These are phyloP conservation scores for Nymphalis io DNA, from an alignment of 1,140 invertebrate species.

Conservation along the genomic window DNA sequence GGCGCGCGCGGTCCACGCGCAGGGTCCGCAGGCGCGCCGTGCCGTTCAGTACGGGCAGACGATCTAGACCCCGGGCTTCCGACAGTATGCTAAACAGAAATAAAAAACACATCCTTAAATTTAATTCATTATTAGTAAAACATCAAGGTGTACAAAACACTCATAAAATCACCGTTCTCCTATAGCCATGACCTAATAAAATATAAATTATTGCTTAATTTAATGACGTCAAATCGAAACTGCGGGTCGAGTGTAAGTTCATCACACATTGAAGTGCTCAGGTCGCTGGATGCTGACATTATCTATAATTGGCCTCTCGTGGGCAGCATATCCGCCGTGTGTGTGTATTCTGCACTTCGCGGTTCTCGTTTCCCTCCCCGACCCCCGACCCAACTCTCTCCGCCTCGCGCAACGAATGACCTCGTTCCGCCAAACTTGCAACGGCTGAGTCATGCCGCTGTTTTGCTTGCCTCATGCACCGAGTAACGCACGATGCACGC, in stretches of 20 bases:
- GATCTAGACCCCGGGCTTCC: constrained; percentile 88
- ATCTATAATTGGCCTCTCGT: constrained; percentile 34
- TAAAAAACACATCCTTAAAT: no score
- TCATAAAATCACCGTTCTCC: not conserved
- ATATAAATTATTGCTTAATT: constrained; percentile 11
- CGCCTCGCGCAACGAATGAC: not conserved
- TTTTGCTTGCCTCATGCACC: not conserved
- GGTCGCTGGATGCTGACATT: constrained; percentile 28
- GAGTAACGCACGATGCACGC: constrained; percentile 9
- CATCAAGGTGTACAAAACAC: no score
- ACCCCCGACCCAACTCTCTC: not conserved
- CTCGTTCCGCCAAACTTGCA: constrained; percentile 21
- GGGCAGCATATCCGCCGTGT: constrained; percentile 15
- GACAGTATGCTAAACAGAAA: constrained; percentile 87
- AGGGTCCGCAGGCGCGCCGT: constrained; percentile 89
- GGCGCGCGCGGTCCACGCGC: constrained; percentile 89
- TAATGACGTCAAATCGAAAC: not conserved
- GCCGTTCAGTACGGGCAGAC: constrained; percentile 91
- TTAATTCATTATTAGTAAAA: no score
- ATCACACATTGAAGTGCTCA: constrained; percentile 12
- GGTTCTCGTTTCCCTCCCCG: constrained; percentile 1
- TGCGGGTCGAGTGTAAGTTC: not conserved
- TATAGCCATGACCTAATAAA: constrained; percentile 22
- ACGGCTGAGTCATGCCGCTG: constrained; percentile 13
- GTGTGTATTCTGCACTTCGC: constrained; percentile 28